These are phyloP conservation scores for Lamellibrachia satsuma DNA, from an alignment of 2,888 invertebrate species.

Conservation along the genomic window DNA sequence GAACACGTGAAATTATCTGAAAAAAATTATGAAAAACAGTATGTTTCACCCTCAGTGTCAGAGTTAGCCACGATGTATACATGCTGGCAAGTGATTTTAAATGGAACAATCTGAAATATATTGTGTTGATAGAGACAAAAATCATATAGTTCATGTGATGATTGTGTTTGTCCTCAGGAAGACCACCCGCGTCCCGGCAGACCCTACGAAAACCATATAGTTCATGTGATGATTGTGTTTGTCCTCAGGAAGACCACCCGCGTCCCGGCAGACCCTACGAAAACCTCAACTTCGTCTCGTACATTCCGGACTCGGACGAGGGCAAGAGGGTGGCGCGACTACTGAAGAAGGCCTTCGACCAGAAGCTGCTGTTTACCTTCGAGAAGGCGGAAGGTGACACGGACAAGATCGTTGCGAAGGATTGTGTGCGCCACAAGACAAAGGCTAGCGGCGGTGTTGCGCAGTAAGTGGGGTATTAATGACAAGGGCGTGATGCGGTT, in stretches of 20 bases:
- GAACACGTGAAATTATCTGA: no score
- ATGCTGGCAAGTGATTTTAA: no score
- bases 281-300: slow-evolving; percentile 49
- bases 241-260: slow-evolving; percentile 48
- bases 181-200: slow-evolving; percentile 54
- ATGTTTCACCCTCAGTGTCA: no score
- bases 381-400: slow-evolving; percentile 28
- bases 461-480: not conserved
- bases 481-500: not conserved
- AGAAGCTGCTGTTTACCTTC: slow-evolving; percentile 53
- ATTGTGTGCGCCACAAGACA: not conserved
- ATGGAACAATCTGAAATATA: no score
- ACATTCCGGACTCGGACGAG: slow-evolving; percentile 52
- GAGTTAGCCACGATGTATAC: no score
- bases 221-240: not conserved
- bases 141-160: not conserved
- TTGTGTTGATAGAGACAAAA: no score
- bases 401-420: not conserved
- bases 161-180: slow-evolving; percentile 33
- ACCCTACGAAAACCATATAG: slow-evolving; percentile 36
- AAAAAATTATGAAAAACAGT: no score
- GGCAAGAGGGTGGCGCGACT: slow-evolving; percentile 49
- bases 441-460: not conserved
- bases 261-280: slow-evolving; percentile 50
- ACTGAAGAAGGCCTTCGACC: slow-evolving; percentile 52